A percentile compares a stretch with the other conserved stretches of the same genome.
Conservation (phyloP, 2,888 invertebrate genomes). For the Thysanoteuthis rhombus region DNA sequence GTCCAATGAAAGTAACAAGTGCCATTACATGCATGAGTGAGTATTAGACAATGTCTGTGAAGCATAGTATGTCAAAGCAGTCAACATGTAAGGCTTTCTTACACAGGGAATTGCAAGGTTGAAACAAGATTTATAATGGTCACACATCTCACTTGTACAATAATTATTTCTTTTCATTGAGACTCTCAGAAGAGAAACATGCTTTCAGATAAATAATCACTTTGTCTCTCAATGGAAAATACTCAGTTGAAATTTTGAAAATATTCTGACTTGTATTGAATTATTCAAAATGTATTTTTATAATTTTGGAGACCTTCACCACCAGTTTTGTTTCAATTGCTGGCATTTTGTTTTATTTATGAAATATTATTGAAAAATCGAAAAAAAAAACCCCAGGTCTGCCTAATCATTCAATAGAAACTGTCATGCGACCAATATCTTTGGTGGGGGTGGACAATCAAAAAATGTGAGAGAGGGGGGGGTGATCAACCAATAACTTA, state of each 20-base stretch:
- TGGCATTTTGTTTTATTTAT: background rate
- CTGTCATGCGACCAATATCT: too few relatives aligned
- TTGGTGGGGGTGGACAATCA: too few relatives aligned
- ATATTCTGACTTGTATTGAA: background rate
- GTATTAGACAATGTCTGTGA: background rate
- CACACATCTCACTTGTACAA: background rate
- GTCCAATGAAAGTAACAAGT: too few relatives aligned
- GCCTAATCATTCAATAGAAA: too few relatives aligned
- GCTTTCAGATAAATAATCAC: background rate
- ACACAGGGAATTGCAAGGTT: background rate
- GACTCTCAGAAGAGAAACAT: background rate
- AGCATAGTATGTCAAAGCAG: background rate
- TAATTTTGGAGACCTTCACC: background rate
- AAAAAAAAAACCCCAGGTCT: too few relatives aligned
- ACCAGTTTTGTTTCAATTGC: background rate
- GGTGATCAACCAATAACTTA: too few relatives aligned
- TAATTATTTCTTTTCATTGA: background rate
- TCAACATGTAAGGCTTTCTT: background rate
- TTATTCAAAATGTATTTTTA: background rate
- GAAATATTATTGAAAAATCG: background rate
- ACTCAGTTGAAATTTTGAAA: background rate
- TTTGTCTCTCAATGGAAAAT: background rate
- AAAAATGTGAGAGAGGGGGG: too few relatives aligned
- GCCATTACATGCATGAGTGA: background rate
- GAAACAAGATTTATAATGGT: background rate